Base-by-base conservation (phyloP, 2,797 vertebrate species). In the Sarcophilus harrisii region DNA sequence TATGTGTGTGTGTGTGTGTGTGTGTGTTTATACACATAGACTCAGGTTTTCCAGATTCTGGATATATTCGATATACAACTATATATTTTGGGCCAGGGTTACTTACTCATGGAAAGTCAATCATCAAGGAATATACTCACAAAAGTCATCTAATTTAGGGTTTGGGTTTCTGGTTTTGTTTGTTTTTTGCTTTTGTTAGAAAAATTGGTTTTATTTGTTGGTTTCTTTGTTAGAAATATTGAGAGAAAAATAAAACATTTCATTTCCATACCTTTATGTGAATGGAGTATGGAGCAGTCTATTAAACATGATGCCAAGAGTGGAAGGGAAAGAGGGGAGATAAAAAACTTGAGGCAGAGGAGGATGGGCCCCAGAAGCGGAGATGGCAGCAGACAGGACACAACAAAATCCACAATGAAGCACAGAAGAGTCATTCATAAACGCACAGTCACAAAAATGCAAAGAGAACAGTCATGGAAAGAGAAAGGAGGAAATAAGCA, bases 401-500 rank as follows among this genome's bases (percentile, higher is more conserved):
- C 54, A 57, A 18, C 55, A 54, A 57, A 30, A 87, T 45, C 9
- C 38, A 28, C 73, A 45, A 27, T 11, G 73, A 49, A 28, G 27
- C 73, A 45, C 38, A 49, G 73, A 49, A 49, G 18, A 87, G 24
- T 87, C 24, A 49, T 3, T 10, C 73, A 49, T 87, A 45, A 87
- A 87, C 10, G 24, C n/a, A 9, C 0, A 27, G 38, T 45, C 73
- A 45, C 38, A 49, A 28, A 87, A 87, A 87, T 27, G 32, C 5
- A 57, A 93, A 94, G n/a, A 45, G 60, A 73, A 57, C 73, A 96
- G 24, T 57, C 9, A 45, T 27, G 24, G 81, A 92, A 90, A 92
- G 38, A 94, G 90, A 94, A 60, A 57, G 5, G 9, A 91, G 30
- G 16, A 91, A 8, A 49, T 57, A 92, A 54, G 13, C 12, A 87